Evolutionary conservation across 30 jellyfish, hydroid and myxozoan species (phyloP).

Genomic region (Aurelia sp.): DNA sequence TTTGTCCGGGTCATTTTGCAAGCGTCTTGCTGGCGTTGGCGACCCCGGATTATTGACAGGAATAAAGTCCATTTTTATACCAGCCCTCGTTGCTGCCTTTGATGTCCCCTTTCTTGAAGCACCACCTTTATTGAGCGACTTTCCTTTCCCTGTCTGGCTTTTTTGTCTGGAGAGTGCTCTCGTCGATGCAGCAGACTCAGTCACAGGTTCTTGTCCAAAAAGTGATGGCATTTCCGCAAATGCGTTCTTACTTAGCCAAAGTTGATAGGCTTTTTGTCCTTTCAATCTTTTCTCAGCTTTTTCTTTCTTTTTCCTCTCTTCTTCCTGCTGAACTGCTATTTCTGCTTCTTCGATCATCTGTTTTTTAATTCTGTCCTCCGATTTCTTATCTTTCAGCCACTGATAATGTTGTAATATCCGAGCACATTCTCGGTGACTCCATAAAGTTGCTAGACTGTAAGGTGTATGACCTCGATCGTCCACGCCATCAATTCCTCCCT

Average conservation of each 20-base stretch:
- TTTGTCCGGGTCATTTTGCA: conserved; percentile 17
- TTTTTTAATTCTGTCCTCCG: conserved; percentile 35
- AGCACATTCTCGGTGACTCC: conserved; percentile 73
- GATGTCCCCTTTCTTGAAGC: conserved; percentile 11
- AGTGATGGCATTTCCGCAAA: conserved; percentile 33
- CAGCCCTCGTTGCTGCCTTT: neutral
- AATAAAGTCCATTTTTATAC: conserved; percentile 32
- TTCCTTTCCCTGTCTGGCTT: conserved; percentile 4
- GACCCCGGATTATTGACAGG: conserved; percentile 64
- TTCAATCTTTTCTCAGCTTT: conserved; percentile 44
- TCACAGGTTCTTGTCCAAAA: conserved; percentile 59
- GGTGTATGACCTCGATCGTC: conserved; percentile 75
- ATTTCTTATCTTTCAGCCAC: conserved; percentile 62
- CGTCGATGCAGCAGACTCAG: neutral
- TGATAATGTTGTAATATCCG: conserved; percentile 58
- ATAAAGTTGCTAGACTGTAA: conserved; percentile 45
- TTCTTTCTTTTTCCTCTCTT: conserved; percentile 34
- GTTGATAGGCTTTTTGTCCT: conserved; percentile 74
- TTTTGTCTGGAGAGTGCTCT: conserved; percentile 6
- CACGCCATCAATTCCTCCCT: conserved; percentile 41
- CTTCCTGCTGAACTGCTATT: conserved; percentile 5
- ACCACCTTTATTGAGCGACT: neutral
- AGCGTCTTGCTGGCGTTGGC: conserved; percentile 56
- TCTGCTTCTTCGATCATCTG: conserved; percentile 39
- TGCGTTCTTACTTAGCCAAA: conserved; percentile 65